These are phyloP conservation scores for Elephantulus edwardii DNA, from an alignment of 2,113 vertebrate species.

Conservation along the genomic window DNA sequence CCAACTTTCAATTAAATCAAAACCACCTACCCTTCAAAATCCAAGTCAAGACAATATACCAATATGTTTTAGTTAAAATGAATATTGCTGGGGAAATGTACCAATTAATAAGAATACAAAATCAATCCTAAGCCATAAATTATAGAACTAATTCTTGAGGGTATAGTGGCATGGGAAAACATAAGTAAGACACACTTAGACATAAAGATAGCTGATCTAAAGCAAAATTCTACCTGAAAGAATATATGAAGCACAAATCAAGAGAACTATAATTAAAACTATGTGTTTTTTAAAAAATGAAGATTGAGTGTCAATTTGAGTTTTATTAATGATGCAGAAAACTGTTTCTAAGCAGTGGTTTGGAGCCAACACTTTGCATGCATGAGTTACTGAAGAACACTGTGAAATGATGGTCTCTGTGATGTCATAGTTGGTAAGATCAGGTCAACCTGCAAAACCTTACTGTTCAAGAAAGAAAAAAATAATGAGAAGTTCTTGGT, in stretches of 20 bases:
- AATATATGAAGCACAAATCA: background rate
- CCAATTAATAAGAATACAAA: constrained; percentile 4
- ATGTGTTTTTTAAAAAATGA: background rate
- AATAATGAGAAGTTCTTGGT: rapidly evolving
- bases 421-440: background rate
- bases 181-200: constrained; percentile 45
- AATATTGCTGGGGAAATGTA: constrained; percentile 27
- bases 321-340: background rate
- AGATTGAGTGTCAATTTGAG: background rate
- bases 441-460: background rate
- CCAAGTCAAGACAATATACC: background rate
- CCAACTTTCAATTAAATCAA: too few relatives aligned
- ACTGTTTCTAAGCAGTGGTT: background rate
- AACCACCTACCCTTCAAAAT: too few relatives aligned
- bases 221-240: constrained; percentile 46
- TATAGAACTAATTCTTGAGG: background rate
- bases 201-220: constrained; percentile 13
- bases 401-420: background rate
- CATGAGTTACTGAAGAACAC: too few relatives aligned
- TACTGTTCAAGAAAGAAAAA: background rate
- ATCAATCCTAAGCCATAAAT: constrained; percentile 16
- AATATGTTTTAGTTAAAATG: constrained; percentile 1
- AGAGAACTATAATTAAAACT: background rate
- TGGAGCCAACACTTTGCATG: background rate
- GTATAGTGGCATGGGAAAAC: background rate